phyloP scores from a whole-genome alignment of 2,888 invertebrate species.

The Harmothoe impar region DNA sequence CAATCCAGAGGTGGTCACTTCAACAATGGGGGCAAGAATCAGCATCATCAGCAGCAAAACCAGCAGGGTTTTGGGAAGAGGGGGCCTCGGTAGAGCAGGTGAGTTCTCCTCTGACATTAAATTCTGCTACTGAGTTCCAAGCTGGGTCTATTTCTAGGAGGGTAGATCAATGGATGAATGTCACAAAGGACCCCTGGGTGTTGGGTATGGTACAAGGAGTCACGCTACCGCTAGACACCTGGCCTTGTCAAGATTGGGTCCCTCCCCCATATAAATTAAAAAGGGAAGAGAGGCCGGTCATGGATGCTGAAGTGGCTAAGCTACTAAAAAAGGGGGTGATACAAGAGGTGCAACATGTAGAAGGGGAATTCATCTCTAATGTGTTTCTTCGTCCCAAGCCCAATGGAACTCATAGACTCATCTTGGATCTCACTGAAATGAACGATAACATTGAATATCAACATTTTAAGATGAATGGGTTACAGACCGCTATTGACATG shows the following conservation, averaged over 20 bases:
- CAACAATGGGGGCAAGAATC: too few species aligned
- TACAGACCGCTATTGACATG: not conserved
- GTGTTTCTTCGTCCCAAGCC: not conserved
- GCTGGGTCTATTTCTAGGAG: not conserved
- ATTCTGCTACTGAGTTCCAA: not conserved
- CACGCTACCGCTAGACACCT: not conserved
- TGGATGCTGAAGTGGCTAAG: not conserved
- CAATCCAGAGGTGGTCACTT: too few species aligned
- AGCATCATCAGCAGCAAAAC: not conserved
- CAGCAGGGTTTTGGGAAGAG: not conserved
- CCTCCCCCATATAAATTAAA: not conserved
- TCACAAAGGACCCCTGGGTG: not conserved
- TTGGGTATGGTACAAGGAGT: too few species aligned
- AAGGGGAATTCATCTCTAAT: not conserved
- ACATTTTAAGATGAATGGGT: slow-evolving; percentile 32
- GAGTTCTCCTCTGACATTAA: not conserved
- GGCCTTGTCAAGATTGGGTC: not conserved
- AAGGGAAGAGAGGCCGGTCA: not conserved
- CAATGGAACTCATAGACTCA: not conserved
- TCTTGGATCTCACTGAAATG: not conserved
- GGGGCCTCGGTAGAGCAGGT: not conserved
- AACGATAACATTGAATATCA: not conserved
- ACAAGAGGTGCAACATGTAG: not conserved
- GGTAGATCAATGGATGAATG: not conserved
- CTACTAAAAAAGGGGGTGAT: not conserved